A percentile compares a stretch with the other conserved stretches of the same genome.
Evolutionary conservation across 2,113 vertebrate species (phyloP).

Genomic region (Cacatua alba): DNA sequence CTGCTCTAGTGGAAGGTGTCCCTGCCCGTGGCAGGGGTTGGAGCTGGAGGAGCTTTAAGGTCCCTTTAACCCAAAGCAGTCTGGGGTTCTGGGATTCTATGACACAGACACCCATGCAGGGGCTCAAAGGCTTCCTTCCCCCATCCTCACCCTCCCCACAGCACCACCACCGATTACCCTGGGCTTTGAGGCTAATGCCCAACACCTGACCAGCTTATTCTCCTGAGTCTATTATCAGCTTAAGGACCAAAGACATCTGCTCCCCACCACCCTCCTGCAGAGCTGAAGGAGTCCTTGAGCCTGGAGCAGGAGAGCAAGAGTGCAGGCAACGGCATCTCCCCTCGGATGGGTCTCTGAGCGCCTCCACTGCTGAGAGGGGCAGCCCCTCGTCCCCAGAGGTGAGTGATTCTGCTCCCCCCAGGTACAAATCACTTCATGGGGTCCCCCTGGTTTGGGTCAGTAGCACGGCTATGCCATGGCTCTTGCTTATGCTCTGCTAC

Average conservation of each 20-base stretch:
- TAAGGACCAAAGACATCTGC: conserved; percentile 60
- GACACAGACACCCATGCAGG: rapidly evolving
- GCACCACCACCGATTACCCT: background rate
- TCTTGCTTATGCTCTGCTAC: rapidly evolving
- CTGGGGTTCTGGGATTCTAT: background rate
- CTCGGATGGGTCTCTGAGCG: background rate
- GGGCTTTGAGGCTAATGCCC: conserved; percentile 49
- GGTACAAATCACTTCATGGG: rapidly evolving
- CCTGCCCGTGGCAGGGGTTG: background rate
- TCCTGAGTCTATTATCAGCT: conserved; percentile 67
- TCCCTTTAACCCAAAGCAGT: background rate
- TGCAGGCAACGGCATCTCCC: background rate
- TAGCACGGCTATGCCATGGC: rapidly evolving
- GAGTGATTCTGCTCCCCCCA: background rate
- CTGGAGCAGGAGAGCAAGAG: background rate
- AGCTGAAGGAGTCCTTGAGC: background rate
- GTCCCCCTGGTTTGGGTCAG: rapidly evolving
- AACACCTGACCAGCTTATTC: conserved; percentile 63
- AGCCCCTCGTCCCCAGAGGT: conserved; percentile 7
- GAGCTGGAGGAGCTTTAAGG: background rate
- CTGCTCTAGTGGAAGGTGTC: background rate
- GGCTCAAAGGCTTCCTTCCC: background rate
- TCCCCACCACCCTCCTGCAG: background rate
- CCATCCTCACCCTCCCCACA: background rate
- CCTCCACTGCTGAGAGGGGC: background rate